Percentiles rank a stretch among this genome's conserved stretches.
These are phyloP conservation scores for Cheracebus regulus DNA, from an alignment of 2,797 vertebrate genomes.

Conservation along the genomic window DNA sequence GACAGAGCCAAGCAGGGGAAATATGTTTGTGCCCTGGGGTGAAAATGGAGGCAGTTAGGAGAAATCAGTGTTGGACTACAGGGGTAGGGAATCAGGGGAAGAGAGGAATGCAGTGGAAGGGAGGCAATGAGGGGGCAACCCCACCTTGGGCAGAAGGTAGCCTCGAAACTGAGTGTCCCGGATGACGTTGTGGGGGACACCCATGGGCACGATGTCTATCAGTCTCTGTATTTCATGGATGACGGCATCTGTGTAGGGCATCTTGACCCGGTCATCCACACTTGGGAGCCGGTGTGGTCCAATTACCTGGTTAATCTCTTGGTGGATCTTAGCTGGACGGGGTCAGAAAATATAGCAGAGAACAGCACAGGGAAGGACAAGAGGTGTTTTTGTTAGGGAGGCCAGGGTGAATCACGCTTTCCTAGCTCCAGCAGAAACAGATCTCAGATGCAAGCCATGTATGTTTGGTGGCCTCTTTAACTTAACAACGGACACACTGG, in stretches of 20 bases:
- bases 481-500: neutral
- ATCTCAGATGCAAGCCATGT: neutral
- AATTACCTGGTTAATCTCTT: slow-evolving; percentile 79
- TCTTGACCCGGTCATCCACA: slow-evolving; percentile 70
- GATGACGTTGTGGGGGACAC: slow-evolving; percentile 72
- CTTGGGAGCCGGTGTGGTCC: slow-evolving; percentile 69
- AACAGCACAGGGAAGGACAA: neutral
- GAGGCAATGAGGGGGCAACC: accelerated
- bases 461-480: neutral
- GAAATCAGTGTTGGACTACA: neutral
- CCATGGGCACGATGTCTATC: slow-evolving; percentile 76
- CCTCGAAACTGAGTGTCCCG: slow-evolving; percentile 77
- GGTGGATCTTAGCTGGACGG: slow-evolving; percentile 72
- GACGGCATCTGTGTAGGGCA: slow-evolving; percentile 81
- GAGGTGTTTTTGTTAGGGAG: neutral
- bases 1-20: slow-evolving; percentile 76
- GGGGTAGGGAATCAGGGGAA: neutral
- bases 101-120: neutral
- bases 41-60: neutral
- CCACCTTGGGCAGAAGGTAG: slow-evolving; percentile 79
- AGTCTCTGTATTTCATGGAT: slow-evolving; percentile 80
- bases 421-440: neutral
- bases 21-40: slow-evolving; percentile 74
- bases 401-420: neutral
- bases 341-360: neutral